phyloP scores from a whole-genome alignment of 2,888 invertebrate species.

The Macrostomum cliftonense region DNA sequence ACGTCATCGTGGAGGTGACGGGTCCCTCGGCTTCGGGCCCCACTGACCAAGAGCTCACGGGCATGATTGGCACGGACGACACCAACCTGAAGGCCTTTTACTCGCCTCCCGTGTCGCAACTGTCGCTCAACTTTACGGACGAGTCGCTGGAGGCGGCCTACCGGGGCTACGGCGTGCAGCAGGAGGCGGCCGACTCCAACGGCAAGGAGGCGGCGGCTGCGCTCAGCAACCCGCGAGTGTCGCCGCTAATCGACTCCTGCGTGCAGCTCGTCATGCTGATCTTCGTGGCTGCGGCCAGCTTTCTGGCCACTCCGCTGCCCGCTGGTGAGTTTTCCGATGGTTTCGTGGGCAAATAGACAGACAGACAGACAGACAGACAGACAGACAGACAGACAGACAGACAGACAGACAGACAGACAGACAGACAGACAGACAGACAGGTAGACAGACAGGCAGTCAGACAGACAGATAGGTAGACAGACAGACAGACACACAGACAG shows the following conservation, averaged over 20 bases:
- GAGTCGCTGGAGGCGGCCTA: conserved; percentile 62
- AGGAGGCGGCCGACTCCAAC: background rate
- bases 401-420: too few relatives aligned
- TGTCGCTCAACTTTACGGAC: conserved; percentile 64
- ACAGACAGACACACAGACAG: too few relatives aligned
- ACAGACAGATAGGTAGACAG: too few relatives aligned
- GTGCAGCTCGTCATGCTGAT: too few relatives aligned
- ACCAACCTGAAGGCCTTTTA: conserved; percentile 23
- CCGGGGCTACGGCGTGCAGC: conserved; percentile 42
- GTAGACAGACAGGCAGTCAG: too few relatives aligned
- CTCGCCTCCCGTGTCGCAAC: conserved; percentile 51
- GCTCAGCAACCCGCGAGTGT: background rate
- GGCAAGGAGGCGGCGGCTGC: background rate
- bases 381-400: too few relatives aligned
- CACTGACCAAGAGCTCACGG: background rate
- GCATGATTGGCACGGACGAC: conserved; percentile 5
- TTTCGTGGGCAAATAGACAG: too few relatives aligned
- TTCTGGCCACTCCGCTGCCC: too few relatives aligned
- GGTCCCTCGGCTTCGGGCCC: background rate
- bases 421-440: too few relatives aligned
- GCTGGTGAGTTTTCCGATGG: too few relatives aligned
- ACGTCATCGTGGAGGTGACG: background rate
- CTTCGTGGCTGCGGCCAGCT: too few relatives aligned
- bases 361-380: too few relatives aligned
- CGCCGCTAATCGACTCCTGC: background rate